Percentiles rank a stretch among this genome's conserved stretches.
Evolutionary conservation across 2,888 invertebrate genomes (phyloP).

Genomic region (Meiosimyza platycephala): DNA sequence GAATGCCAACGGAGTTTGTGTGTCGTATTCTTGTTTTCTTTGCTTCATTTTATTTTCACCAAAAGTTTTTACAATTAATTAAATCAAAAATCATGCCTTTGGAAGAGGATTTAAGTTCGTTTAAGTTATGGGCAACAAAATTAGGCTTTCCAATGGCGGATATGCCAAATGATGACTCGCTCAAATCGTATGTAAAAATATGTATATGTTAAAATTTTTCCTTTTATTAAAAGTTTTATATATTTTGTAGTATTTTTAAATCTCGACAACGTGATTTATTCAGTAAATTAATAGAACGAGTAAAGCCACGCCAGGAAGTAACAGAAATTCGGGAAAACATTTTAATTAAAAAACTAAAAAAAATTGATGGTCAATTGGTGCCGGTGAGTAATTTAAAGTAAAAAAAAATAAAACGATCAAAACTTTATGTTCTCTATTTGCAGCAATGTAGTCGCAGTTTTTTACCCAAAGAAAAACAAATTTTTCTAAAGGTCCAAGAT

Average conservation of each 20-base stretch:
- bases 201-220: background rate
- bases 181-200: constrained; percentile 58
- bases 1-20: background rate
- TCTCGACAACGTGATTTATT: constrained; percentile 60
- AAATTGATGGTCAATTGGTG: constrained; percentile 55
- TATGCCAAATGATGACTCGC: constrained; percentile 59
- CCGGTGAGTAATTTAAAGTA: constrained; percentile 48
- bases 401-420: background rate
- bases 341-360: constrained; percentile 58
- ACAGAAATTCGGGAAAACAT: constrained; percentile 59
- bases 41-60: background rate
- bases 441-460: constrained; percentile 53
- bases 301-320: constrained; percentile 61
- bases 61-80: constrained; percentile 5
- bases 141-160: constrained; percentile 57
- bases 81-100: constrained; percentile 40
- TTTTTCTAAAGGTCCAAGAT: constrained; percentile 56
- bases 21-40: background rate
- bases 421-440: background rate
- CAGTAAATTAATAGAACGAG: constrained; percentile 56
- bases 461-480: constrained; percentile 60
- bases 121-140: constrained; percentile 60
- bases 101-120: constrained; percentile 53
- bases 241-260: constrained; percentile 59
- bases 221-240: background rate